Conservation (phyloP, 2,113 vertebrate species). For the Hemicordylus capensis region DNA sequence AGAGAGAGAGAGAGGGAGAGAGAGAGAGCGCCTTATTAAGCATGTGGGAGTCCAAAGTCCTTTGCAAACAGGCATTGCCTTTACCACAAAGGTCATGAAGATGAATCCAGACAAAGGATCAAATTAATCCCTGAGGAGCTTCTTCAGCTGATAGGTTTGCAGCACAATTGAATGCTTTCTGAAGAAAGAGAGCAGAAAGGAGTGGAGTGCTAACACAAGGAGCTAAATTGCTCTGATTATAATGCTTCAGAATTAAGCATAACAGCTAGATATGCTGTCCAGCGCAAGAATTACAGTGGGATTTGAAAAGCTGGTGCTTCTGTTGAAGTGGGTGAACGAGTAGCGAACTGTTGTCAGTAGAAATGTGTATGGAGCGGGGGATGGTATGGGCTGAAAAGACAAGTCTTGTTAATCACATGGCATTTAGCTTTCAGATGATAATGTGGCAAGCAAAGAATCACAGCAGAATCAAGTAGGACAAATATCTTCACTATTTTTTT, state of each 20-base stretch:
- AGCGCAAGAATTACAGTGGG: background rate
- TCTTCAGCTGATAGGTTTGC: conserved; percentile 8
- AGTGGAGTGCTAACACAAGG: background rate
- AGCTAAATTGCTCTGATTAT: background rate
- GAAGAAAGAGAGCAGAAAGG: background rate
- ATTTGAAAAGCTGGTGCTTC: background rate
- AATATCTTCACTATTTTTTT: too few relatives aligned
- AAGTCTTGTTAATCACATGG: background rate
- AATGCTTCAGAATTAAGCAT: background rate
- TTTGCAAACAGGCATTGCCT: conserved; percentile 21
- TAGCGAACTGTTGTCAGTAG: background rate
- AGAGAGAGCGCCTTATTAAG: conserved; percentile 17
- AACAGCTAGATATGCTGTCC: background rate
- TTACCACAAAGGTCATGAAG: conserved; percentile 33
- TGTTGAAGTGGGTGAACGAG: background rate
- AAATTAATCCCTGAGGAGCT: conserved; percentile 21
- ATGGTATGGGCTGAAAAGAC: background rate
- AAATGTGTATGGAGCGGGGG: background rate
- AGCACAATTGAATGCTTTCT: background rate
- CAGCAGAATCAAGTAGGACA: background rate
- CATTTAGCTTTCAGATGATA: background rate
- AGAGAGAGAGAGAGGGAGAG: too few relatives aligned
- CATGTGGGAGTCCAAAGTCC: conserved; percentile 13
- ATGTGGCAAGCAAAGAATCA: background rate
- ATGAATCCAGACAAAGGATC: background rate